Evolutionary conservation across 2,888 invertebrate species (phyloP).

Genomic region (Melanophora roralis): DNA sequence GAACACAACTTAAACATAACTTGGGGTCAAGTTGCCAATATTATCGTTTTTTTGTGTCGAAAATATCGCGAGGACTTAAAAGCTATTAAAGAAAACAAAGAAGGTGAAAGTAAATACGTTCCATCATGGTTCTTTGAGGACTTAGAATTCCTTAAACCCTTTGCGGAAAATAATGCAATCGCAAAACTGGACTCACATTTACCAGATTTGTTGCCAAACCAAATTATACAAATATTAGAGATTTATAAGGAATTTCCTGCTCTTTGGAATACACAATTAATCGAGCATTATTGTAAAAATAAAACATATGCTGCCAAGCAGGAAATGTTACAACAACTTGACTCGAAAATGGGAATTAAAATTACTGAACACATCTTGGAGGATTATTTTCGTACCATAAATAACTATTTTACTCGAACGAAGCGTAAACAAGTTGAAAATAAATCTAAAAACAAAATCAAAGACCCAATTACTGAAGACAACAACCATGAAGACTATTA

Average conservation of each 20-base stretch:
- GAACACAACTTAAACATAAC: conserved; percentile 18
- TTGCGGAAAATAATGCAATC: conserved; percentile 52
- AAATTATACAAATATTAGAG: conserved; percentile 49
- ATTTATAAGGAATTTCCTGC: conserved; percentile 42
- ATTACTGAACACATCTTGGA: conserved; percentile 32
- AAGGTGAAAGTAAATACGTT: conserved; percentile 17
- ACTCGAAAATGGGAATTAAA: conserved; percentile 41
- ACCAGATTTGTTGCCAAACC: conserved; percentile 34
- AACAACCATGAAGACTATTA: conserved; percentile 36
- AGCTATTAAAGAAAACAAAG: conserved; percentile 15
- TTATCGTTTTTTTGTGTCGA: conserved; percentile 39
- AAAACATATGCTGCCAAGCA: conserved; percentile 43
- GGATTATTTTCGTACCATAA: conserved; percentile 41
- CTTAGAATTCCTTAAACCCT: conserved; percentile 45
- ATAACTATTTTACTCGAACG: conserved; percentile 40
- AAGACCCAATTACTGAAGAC: neutral
- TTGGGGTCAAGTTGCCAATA: conserved; percentile 33
- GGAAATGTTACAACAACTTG: conserved; percentile 42
- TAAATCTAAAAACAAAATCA: neutral
- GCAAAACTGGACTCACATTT: conserved; percentile 53
- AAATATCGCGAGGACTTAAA: conserved; percentile 49
- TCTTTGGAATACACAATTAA: conserved; percentile 54
- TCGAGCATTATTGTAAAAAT: conserved; percentile 50
- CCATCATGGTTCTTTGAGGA: conserved; percentile 53
- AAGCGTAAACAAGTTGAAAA: conserved; percentile 20